Conservation (phyloP, 30 jellyfish, hydroid and myxozoan genomes). For the Chironex yamaguchii region DNA sequence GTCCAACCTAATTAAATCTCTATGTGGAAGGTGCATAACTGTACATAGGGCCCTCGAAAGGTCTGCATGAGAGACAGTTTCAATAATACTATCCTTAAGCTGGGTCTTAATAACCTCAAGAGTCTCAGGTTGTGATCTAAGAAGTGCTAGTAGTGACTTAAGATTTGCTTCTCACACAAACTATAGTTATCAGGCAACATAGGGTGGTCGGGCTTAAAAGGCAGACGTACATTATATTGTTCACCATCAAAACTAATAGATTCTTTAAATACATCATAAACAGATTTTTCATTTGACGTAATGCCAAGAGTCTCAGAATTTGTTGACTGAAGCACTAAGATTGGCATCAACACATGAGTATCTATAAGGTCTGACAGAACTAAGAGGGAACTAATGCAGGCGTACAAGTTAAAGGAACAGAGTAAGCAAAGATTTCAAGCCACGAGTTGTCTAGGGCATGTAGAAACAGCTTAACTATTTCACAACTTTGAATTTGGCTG, state of each 20-base stretch:
- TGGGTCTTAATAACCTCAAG: background rate
- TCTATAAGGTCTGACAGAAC: too few relatives aligned
- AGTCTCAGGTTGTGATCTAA: background rate
- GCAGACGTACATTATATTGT: conserved; percentile 41
- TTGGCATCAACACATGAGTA: too few relatives aligned
- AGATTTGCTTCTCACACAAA: background rate
- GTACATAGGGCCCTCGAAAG: conserved; percentile 11
- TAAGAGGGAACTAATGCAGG: too few relatives aligned
- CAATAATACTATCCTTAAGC: conserved; percentile 54
- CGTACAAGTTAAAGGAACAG: too few relatives aligned
- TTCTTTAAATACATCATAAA: conserved; percentile 10
- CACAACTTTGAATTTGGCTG: too few relatives aligned
- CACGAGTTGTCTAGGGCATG: too few relatives aligned
- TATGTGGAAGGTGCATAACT: conserved; percentile 52
- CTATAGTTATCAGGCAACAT: conserved; percentile 15
- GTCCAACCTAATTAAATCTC: conserved; percentile 33
- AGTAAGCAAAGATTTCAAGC: too few relatives aligned
- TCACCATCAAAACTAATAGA: conserved; percentile 8
- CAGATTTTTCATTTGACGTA: background rate
- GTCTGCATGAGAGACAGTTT: conserved; percentile 14
- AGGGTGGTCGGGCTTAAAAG: conserved; percentile 32
- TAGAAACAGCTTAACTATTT: too few relatives aligned
- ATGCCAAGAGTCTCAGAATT: conserved; percentile 18
- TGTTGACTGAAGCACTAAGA: too few relatives aligned
- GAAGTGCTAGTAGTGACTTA: background rate